Base-by-base conservation (phyloP, 2,888 invertebrate species). In the Myathropa florea region DNA sequence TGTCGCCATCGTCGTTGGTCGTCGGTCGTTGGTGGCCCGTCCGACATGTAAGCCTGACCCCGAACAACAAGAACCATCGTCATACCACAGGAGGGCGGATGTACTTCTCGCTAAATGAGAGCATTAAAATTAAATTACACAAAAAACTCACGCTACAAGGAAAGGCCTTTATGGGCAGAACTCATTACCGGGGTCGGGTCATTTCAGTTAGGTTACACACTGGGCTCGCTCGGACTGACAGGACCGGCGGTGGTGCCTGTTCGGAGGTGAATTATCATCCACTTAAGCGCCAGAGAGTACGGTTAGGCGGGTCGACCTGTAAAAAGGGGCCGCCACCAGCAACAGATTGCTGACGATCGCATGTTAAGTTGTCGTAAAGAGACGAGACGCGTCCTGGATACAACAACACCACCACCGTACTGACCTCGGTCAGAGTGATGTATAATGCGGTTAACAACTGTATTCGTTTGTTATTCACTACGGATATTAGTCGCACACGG, bases 111-210 rank as follows among this genome's bases (percentile, higher is more conserved):
- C 82, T 68, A 85, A 85, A 85, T 78, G 85, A 82, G 82, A 82
- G 59, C 82, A 85, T 85, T 85, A 85, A 85, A 85, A 85, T 85
- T 82, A 85, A 85, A 85, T 85, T 85, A 82, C 77, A 82, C 61
- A 71, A 81, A 82, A 81, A 70, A 78, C 75, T 71, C 84, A 84
- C 65, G 84, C 80, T 80, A 84, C 81, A 79, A 46, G 46, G 70
- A 75, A 79, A 83, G 60, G 68, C 53, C 79, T 83, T 79, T 83
- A 83, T 78, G 83, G 75, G 64, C 81, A 73, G 65, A 67, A 77
- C 85, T 85, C 85, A 82, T 85, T 85, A 85, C 73, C 67, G 80
- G 72, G 46, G 36, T 72, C 53, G 72, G 72, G 80, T 80, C 67
- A 67, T 65, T 80, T 65, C 72, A 72, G 36, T 79, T 79, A 23